Percentiles rank a stretch among this genome's conserved stretches.
Conservation (phyloP, 1,140 invertebrate genomes). For the Drosophila sp. region DNA sequence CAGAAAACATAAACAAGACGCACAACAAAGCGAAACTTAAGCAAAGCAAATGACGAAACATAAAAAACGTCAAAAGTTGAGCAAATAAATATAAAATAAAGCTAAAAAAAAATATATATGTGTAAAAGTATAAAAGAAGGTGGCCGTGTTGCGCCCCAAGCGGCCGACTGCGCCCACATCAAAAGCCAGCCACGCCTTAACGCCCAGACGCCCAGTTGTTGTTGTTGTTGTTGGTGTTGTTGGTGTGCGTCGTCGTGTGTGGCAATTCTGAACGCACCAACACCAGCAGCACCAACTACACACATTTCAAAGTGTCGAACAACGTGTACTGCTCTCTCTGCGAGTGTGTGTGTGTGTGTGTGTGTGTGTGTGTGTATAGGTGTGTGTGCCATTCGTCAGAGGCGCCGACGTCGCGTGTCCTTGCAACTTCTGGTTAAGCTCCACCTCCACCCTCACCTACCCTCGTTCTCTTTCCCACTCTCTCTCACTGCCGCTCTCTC, state of each 20-base stretch:
- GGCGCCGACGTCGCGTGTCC: conserved; percentile 60
- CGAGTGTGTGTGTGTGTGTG: conserved; percentile 4
- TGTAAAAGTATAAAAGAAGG: conserved; percentile 27
- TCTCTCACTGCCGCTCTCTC: conserved; percentile 5
- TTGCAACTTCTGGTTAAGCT: conserved; percentile 64
- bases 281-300: conserved; percentile 39
- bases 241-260: conserved; percentile 27
- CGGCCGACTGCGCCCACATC: conserved; percentile 13
- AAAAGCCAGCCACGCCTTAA: conserved; percentile 41
- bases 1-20: conserved; percentile 24
- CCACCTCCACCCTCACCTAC: neutral
- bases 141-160: conserved; percentile 31
- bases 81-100: conserved; percentile 53
- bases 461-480: conserved; percentile 13
- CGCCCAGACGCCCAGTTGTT: conserved; percentile 20
- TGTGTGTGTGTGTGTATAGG: conserved; percentile 35
- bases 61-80: conserved; percentile 70
- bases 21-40: conserved; percentile 28
- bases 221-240: conserved; percentile 21
- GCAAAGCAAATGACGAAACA: conserved; percentile 60
- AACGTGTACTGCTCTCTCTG: conserved; percentile 25
- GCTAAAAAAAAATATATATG: conserved; percentile 38
- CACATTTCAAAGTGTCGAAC: conserved; percentile 68
- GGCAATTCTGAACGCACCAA: conserved; percentile 52
- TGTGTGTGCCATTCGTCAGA: conserved; percentile 33